These are phyloP conservation scores for Aurelia aurita complex sp. Pacific DNA, from an alignment of 30 jellyfish, hydroid and myxozoan species.

Conservation along the genomic window DNA sequence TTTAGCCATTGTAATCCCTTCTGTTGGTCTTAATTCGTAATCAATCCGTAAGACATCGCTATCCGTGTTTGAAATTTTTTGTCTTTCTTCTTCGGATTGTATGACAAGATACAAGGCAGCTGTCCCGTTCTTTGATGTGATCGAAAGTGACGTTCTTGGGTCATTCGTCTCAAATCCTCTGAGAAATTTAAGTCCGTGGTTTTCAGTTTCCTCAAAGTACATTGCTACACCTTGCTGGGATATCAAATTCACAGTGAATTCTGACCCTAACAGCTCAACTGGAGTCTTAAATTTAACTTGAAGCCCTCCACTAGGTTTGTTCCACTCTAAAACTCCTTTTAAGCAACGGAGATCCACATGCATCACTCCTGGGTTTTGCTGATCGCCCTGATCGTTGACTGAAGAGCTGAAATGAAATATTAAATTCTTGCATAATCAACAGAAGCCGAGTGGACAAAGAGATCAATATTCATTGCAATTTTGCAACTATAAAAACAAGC, in stretches of 20 bases:
- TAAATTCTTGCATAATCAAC: no score
- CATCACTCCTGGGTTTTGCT: slow-evolving; percentile 24
- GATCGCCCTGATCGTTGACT: no score
- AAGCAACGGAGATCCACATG: slow-evolving; percentile 34
- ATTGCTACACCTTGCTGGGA: slow-evolving; percentile 16
- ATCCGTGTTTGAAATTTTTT: neutral
- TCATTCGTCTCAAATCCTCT: slow-evolving; percentile 17
- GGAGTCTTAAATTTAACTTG: slow-evolving; percentile 38
- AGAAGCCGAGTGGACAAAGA: no score
- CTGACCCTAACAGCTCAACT: slow-evolving; percentile 46
- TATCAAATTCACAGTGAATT: slow-evolving; percentile 18
- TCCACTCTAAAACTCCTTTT: slow-evolving; percentile 48
- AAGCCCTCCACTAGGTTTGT: slow-evolving; percentile 36
- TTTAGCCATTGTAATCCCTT: neutral
- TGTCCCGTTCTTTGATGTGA: slow-evolving; percentile 21
- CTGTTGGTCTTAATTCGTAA: slow-evolving; percentile 18
- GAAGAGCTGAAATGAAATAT: no score
- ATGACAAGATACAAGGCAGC: slow-evolving; percentile 33
- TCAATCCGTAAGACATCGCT: slow-evolving; percentile 4
- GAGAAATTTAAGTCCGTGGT: slow-evolving; percentile 27
- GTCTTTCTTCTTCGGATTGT: slow-evolving; percentile 2
- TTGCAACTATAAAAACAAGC: no score
- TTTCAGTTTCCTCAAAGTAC: slow-evolving; percentile 14
- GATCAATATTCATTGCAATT: no score
- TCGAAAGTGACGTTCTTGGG: slow-evolving; percentile 23